Evolutionary conservation across 2,797 vertebrate genomes (phyloP).

Genomic region (Knipowitschia caucasica): DNA sequence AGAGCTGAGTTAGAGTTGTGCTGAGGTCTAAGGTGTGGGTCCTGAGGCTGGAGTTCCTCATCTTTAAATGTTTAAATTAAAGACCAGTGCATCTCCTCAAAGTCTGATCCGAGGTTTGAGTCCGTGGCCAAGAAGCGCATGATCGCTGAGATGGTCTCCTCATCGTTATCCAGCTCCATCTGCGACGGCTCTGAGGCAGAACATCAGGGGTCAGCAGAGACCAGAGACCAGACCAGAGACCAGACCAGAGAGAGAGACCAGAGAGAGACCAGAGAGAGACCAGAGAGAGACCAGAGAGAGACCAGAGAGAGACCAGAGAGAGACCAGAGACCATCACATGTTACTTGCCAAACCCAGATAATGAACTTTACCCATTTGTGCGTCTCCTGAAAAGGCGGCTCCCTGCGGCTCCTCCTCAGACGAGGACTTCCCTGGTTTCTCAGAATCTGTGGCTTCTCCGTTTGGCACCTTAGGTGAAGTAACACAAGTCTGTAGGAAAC

Average conservation of each 20-base stretch:
- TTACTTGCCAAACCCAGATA: too few species aligned
- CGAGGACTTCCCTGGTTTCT: conserved; percentile 70
- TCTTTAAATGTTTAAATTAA: conserved; percentile 49
- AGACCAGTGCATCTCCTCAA: conserved; percentile 88
- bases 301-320: too few species aligned
- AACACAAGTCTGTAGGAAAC: neutral
- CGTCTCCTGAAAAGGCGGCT: conserved; percentile 68
- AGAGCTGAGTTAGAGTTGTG: too few species aligned
- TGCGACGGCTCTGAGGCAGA: conserved; percentile 78
- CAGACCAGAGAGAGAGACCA: too few species aligned
- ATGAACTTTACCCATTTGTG: conserved; percentile 75
- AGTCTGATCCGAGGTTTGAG: conserved; percentile 80
- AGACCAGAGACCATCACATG: too few species aligned
- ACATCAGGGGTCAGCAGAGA: too few species aligned
- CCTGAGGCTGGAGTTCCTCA: conserved; percentile 50
- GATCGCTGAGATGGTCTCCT: conserved; percentile 87
- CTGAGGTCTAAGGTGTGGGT: conserved; percentile 22
- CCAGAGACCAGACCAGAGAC: too few species aligned
- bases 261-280: too few species aligned
- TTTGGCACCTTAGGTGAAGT: conserved; percentile 69
- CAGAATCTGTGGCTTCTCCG: conserved; percentile 67
- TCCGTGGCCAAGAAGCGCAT: conserved; percentile 94
- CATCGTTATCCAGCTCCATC: conserved; percentile 86
- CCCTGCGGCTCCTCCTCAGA: conserved; percentile 68
- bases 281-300: too few species aligned